These are phyloP conservation scores for Scelioninae gen. 1 DNA, from an alignment of 2,888 invertebrate genomes.

Conservation along the genomic window DNA sequence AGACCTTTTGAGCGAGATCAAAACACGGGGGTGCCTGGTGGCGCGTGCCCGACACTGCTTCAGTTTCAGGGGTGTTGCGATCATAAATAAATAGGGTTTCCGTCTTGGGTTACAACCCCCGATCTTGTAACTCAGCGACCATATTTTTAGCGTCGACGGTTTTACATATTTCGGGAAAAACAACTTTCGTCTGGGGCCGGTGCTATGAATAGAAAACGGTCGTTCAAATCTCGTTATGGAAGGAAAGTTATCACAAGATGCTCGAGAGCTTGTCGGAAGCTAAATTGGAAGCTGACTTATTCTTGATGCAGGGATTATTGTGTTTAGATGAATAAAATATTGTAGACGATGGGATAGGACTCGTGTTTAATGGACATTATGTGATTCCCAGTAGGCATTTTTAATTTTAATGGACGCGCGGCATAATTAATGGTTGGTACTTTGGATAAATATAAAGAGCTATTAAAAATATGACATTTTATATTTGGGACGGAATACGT, in stretches of 20 bases:
- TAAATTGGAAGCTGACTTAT: constrained; percentile 50
- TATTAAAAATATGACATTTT: constrained; percentile 40
- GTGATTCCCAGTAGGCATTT: constrained; percentile 11
- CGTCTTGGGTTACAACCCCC: constrained; percentile 78
- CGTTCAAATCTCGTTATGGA: constrained; percentile 54
- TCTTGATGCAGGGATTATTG: constrained; percentile 44
- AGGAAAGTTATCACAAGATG: constrained; percentile 49
- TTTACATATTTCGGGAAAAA: constrained; percentile 64
- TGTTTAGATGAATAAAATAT: constrained; percentile 40
- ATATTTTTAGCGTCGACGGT: constrained; percentile 56
- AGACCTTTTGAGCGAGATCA: constrained; percentile 57
- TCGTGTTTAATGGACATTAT: constrained; percentile 30
- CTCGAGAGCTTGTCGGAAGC: constrained; percentile 48
- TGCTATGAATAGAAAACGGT: constrained; percentile 53
- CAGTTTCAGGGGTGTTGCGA: constrained; percentile 81
- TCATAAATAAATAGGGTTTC: constrained; percentile 84
- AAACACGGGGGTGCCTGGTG: constrained; percentile 74
- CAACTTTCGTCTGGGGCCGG: constrained; percentile 19
- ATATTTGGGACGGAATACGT: constrained; percentile 11
- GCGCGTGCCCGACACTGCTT: constrained; percentile 82
- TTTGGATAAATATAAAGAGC: constrained; percentile 34
- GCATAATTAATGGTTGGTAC: constrained; percentile 37
- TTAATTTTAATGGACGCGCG: constrained; percentile 53
- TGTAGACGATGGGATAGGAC: constrained; percentile 32
- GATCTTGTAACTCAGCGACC: constrained; percentile 26